Conservation (phyloP, 2,888 invertebrate species). For the Apocheima hispidaria region DNA sequence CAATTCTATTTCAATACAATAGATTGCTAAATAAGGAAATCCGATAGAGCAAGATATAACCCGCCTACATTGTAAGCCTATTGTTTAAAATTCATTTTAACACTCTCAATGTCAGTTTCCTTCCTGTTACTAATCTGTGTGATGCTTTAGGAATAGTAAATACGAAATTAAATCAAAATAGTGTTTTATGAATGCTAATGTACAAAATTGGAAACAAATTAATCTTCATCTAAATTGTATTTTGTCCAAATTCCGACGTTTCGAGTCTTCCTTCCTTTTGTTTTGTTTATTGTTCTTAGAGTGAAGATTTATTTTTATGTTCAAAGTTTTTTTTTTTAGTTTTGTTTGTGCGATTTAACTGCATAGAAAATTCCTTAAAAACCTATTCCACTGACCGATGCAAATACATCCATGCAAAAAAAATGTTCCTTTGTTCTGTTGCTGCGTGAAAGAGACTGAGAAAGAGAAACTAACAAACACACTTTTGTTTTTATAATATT, state of each 20-base stretch:
- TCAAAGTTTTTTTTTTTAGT: no score
- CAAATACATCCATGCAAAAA: no score
- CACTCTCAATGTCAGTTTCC: slow-evolving; percentile 7
- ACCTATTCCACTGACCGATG: no score
- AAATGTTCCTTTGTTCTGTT: no score
- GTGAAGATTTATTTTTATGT: slow-evolving; percentile 4
- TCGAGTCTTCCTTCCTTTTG: slow-evolving; percentile 4
- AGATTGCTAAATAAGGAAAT: slow-evolving; percentile 2
- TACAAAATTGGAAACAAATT: slow-evolving; percentile 3
- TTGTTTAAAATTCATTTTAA: slow-evolving; percentile 5
- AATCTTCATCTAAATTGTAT: slow-evolving; percentile 14
- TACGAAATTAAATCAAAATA: neutral
- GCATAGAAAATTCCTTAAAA: no score
- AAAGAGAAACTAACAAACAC: no score
- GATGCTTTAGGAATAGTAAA: slow-evolving; percentile 1
- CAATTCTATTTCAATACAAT: slow-evolving; percentile 6
- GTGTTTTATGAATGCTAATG: slow-evolving; percentile 7
- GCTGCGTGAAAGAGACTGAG: no score
- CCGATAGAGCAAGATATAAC: neutral
- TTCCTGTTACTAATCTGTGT: slow-evolving; percentile 10
- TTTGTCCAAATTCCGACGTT: slow-evolving; percentile 15
- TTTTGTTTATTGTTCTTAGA: slow-evolving; percentile 11
- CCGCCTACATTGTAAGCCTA: slow-evolving; percentile 11
- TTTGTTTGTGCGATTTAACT: no score
- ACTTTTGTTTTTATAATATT: no score